Evolutionary conservation across 2,888 invertebrate species (phyloP).

Genomic region (Ptychoptera contaminata): DNA sequence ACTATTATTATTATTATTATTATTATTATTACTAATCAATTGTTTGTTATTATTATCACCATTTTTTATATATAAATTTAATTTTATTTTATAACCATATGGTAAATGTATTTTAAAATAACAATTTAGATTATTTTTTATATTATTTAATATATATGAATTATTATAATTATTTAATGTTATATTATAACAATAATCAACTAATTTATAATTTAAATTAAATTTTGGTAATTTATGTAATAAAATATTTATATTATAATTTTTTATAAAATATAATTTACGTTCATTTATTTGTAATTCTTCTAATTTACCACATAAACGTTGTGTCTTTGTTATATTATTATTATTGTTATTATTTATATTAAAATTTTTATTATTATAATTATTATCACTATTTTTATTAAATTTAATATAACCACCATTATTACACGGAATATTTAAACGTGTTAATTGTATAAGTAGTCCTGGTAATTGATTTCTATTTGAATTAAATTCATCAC

Average conservation of each 20-base stretch:
- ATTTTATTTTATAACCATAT: conserved; percentile 48
- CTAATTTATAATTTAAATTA: conserved; percentile 46
- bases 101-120: conserved; percentile 54
- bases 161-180: conserved; percentile 46
- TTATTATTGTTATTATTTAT: conserved; percentile 14
- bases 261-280: conserved; percentile 36
- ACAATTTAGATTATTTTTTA: conserved; percentile 42
- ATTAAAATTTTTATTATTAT: no score
- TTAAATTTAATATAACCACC: conserved; percentile 44
- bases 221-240: conserved; percentile 49
- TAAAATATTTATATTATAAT: conserved; percentile 33
- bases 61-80: conserved; percentile 28
- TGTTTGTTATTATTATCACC: not conserved
- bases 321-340: conserved; percentile 22
- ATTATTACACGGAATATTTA: conserved; percentile 51
- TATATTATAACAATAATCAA: conserved; percentile 57
- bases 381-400: no score
- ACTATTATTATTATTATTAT: not conserved
- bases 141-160: conserved; percentile 43
- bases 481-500: no score
- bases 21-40: not conserved
- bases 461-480: conserved; percentile 30
- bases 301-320: conserved; percentile 53
- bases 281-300: conserved; percentile 43
- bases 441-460: conserved; percentile 45